Evolutionary conservation across 1,140 invertebrate genomes (phyloP), one percentile per base, ranked within the genome.

Genomic region (Drosophila hydei): DNA sequence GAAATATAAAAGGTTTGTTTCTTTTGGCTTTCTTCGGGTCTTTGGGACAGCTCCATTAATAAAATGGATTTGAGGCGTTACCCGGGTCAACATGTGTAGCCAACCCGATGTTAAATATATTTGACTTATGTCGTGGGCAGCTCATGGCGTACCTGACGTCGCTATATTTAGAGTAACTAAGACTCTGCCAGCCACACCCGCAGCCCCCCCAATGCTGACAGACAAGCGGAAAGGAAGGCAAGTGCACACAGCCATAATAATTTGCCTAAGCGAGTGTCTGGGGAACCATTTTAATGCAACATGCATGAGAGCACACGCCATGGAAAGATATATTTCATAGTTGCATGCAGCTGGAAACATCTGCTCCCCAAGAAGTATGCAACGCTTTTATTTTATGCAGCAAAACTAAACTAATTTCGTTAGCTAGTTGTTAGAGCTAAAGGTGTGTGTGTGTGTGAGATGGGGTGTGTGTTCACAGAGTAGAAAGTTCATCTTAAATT

Each of bases 21-120:
- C 16, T 42, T 25, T 40, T 23, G n/a, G 21, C 11, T 56, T 12
- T 23, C 4, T 21, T 8, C 23, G 38, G 14, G 38, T 42, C 5
- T 12, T 16, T 14, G 52, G n/a, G 52, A 23, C 11, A 48, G 21
- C 12, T 19, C 27, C 27, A 45, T 72, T 65, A 72, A 65, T 33
- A 38, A 67, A 67, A 72, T 67, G 59, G 69, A 72, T 72, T 67
- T 38, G 36, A 30, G 69, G 54, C 62, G 54, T 47, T 45, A 30
- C 45, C 61, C 38, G 45, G 23, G 23, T 11, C 25, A 63, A 33
- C 38, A 69, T 16, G 30, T 54, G 30, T 25, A 47, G 56, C 27
- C 52, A 30, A 4, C 0, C 14, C 8, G 23, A 4, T 30, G 21
- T 40, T 2, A 2, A 55, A 21, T 38, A 27, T 45, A 36, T 59